Evolutionary conservation across 1,140 invertebrate species (phyloP).

Genomic region (Dendroctonus valens): DNA sequence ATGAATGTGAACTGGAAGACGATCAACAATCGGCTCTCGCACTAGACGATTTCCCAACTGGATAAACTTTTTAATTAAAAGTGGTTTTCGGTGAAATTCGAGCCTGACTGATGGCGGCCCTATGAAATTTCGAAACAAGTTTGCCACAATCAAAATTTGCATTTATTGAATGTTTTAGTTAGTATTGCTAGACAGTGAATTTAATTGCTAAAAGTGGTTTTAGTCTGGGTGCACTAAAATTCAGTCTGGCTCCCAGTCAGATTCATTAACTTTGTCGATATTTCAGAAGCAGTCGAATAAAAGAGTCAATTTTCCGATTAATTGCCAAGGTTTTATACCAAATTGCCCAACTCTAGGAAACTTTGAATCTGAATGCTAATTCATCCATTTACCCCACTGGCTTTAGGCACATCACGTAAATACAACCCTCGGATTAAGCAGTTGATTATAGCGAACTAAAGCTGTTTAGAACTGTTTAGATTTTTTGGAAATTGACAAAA

Average conservation of each 20-base stretch:
- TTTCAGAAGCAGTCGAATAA: conserved; percentile 7
- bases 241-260: neutral
- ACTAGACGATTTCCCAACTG: conserved; percentile 10
- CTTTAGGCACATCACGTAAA: no score
- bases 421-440: no score
- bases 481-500: no score
- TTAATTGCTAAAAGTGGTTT: conserved; percentile 31
- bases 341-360: neutral
- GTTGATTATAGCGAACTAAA: no score
- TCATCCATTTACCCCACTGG: no score
- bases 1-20: neutral
- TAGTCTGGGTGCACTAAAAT: conserved; percentile 14
- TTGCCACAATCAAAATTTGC: conserved; percentile 27
- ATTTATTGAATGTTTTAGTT: conserved; percentile 31
- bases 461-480: no score
- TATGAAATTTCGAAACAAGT: conserved; percentile 27
- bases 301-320: conserved; percentile 18
- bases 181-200: conserved; percentile 11
- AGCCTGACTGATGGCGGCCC: conserved; percentile 18
- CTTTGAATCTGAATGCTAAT: no score
- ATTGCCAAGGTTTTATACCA: conserved; percentile 14
- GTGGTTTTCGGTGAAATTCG: conserved; percentile 6
- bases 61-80: conserved; percentile 26
- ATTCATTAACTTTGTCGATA: conserved; percentile 16
- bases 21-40: conserved; percentile 10